Conservation (phyloP, 2,888 invertebrate species). For the Epirrhoe tristata region DNA sequence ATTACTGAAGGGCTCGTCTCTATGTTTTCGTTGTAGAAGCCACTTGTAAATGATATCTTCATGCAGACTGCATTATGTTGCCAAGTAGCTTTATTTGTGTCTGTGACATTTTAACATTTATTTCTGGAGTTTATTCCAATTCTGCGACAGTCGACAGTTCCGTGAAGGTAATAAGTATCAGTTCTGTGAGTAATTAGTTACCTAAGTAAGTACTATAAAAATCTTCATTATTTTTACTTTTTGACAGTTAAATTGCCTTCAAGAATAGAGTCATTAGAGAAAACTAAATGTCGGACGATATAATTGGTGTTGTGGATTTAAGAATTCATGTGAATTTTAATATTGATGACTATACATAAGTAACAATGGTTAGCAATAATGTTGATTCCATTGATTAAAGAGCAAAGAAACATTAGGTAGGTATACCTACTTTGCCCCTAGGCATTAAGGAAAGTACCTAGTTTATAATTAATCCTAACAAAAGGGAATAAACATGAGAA, state of each 20-base stretch:
- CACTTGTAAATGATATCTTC: slow-evolving; percentile 28
- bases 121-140: background rate
- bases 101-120: slow-evolving; percentile 11
- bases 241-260: too few relatives aligned
- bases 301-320: too few relatives aligned
- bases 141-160: background rate
- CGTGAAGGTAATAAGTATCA: background rate
- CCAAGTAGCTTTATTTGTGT: slow-evolving; percentile 14
- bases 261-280: too few relatives aligned
- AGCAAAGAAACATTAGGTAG: background rate
- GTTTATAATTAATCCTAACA: background rate
- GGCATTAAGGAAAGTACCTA: background rate
- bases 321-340: too few relatives aligned
- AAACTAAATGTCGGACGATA: too few relatives aligned
- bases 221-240: too few relatives aligned
- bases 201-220: too few relatives aligned
- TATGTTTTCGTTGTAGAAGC: slow-evolving; percentile 37
- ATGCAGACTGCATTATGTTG: slow-evolving; percentile 11
- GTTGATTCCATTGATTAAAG: too few relatives aligned
- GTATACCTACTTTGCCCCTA: background rate
- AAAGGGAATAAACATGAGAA: slow-evolving; percentile 1
- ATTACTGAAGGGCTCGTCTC: slow-evolving; percentile 43
- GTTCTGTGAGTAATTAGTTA: too few relatives aligned
- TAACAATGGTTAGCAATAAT: too few relatives aligned
- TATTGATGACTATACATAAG: too few relatives aligned